A percentile compares a stretch with the other conserved stretches of the same genome.
Conservation (phyloP, 1,140 invertebrate genomes). For the Probaryconus sp. region DNA sequence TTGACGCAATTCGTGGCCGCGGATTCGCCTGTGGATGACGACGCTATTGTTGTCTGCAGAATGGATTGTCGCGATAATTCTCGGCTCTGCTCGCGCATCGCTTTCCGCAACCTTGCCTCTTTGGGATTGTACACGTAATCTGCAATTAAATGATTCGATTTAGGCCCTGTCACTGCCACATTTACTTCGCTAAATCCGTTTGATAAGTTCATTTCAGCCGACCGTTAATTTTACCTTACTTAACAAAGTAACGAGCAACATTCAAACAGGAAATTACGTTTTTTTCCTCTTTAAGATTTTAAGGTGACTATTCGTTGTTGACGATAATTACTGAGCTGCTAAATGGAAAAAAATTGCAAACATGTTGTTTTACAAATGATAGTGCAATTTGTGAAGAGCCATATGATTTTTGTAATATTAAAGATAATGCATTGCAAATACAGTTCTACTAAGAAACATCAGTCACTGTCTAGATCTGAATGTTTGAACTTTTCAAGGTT, state of each 20-base stretch:
- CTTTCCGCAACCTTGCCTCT: constrained; percentile 81
- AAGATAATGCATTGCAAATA: background rate
- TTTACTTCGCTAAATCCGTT: background rate
- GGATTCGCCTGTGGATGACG: constrained; percentile 73
- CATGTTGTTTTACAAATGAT: too few relatives aligned
- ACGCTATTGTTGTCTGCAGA: constrained; percentile 64
- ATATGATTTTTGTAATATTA: too few relatives aligned
- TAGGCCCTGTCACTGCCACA: constrained; percentile 2
- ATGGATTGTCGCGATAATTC: constrained; percentile 74
- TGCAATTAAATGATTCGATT: constrained; percentile 65
- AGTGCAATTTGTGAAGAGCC: too few relatives aligned
- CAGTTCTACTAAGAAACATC: background rate
- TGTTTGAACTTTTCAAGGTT: constrained; percentile 51
- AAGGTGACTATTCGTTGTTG: too few relatives aligned
- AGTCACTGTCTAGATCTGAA: constrained; percentile 8
- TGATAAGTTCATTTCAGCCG: too few relatives aligned
- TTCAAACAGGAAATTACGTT: too few relatives aligned
- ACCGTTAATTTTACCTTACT: too few relatives aligned
- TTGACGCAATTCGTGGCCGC: constrained; percentile 57
- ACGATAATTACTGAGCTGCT: too few relatives aligned
- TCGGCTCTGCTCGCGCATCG: constrained; percentile 79
- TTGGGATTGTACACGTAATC: constrained; percentile 84
- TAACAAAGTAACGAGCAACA: too few relatives aligned
- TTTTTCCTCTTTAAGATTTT: too few relatives aligned
- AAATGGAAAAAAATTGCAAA: too few relatives aligned